Conservation (phyloP, 2,888 invertebrate species). For the Cheilosia scutellata region DNA sequence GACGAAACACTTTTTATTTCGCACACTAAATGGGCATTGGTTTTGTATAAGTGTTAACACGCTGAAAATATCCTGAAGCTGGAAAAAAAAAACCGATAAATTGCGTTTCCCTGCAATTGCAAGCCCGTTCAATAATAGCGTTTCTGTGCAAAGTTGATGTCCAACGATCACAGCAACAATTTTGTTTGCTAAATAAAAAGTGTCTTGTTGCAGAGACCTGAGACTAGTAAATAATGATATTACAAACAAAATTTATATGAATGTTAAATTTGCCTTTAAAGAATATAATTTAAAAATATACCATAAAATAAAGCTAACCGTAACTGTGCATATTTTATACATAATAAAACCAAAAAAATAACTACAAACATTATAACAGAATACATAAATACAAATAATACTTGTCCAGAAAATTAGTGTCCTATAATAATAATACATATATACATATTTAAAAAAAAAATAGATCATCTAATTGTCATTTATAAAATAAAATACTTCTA, state of each 20-base stretch:
- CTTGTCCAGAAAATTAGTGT: slow-evolving; percentile 60
- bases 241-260: slow-evolving; percentile 61
- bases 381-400: slow-evolving; percentile 7
- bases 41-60: background rate
- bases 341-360: slow-evolving; percentile 44
- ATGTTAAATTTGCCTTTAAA: slow-evolving; percentile 61
- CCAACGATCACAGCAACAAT: background rate
- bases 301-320: background rate
- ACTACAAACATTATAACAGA: slow-evolving; percentile 1
- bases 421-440: slow-evolving; percentile 55
- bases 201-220: background rate
- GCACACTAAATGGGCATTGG: background rate
- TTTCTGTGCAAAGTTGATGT: too few relatives aligned
- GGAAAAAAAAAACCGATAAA: too few relatives aligned
- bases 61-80: too few relatives aligned
- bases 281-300: slow-evolving; percentile 35
- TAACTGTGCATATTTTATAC: slow-evolving; percentile 56
- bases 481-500: slow-evolving; percentile 16
- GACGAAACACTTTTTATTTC: background rate
- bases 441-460: slow-evolving; percentile 31
- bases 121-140: too few relatives aligned
- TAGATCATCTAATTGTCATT: slow-evolving; percentile 31
- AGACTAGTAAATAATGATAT: slow-evolving; percentile 7
- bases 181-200: background rate
- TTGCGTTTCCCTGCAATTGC: too few relatives aligned